Evolutionary conservation across 2,888 invertebrate species (phyloP).

Genomic region (Minunthozetes semirufus): DNA sequence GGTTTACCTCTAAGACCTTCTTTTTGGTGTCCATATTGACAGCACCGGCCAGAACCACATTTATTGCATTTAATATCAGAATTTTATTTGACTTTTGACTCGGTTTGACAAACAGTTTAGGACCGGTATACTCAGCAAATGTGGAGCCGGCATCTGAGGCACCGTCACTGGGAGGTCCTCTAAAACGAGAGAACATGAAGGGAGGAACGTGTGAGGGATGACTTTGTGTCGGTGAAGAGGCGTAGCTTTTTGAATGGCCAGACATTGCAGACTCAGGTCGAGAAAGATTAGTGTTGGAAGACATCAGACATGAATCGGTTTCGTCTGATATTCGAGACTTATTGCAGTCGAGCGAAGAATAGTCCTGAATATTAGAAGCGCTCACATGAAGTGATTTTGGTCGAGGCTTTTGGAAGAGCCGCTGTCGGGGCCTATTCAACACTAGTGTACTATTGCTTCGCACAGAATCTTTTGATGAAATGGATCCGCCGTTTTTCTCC

Average conservation of each 20-base stretch:
- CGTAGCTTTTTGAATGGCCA: conserved; percentile 25
- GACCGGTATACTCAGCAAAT: conserved; percentile 56
- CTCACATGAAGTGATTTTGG: conserved; percentile 88
- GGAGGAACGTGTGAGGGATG: conserved; percentile 20
- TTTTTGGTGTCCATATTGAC: conserved; percentile 90
- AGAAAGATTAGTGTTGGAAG: conserved; percentile 6
- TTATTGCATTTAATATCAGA: conserved; percentile 76
- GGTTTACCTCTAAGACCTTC: conserved; percentile 69
- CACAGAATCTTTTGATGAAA: conserved; percentile 2
- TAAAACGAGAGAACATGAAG: conserved; percentile 22
- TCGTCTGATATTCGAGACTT: conserved; percentile 33
- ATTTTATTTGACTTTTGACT: conserved; percentile 91
- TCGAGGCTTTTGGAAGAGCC: conserved; percentile 53
- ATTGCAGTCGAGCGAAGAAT: conserved; percentile 27
- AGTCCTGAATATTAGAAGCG: conserved; percentile 39
- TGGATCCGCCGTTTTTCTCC: conserved; percentile 46
- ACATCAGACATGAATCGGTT: conserved; percentile 28
- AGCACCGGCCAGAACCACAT: conserved; percentile 95
- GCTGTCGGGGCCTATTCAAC: conserved; percentile 33
- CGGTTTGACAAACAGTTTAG: conserved; percentile 93
- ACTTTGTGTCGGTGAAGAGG: conserved; percentile 27
- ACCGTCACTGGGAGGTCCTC: conserved; percentile 41
- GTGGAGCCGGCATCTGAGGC: conserved; percentile 42
- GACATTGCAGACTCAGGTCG: conserved; percentile 36
- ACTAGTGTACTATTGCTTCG: conserved; percentile 34